Evolutionary conservation across 2,888 invertebrate species (phyloP), one percentile per base, ranked within the genome.

Genomic region (Allolobophora icterica): DNA sequence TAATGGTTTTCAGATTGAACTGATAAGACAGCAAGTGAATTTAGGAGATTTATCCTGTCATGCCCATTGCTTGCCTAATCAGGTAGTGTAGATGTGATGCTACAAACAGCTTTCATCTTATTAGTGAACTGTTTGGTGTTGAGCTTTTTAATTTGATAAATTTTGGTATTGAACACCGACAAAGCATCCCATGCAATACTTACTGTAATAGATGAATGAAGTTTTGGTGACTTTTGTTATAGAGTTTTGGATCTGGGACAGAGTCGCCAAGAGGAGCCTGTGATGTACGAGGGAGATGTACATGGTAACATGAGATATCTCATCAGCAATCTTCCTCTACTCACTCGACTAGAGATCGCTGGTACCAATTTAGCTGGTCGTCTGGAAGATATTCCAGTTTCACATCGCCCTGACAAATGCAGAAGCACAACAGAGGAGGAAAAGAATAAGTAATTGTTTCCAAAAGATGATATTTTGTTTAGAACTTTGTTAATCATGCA

Each of bases 311-410:
- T 99, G 84, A 96, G 96, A 38, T 96, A 96, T 93, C 96, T 99
- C 83, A 97, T 98, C 24, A 96, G 96, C 90, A 97, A 96, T 94
- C 96, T 99, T 93, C 97, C 97, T 0, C 95, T 96, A 90, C 96
- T 99, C 92, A 96, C 96, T 87, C 97, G 97, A 40, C 96, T 99
- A 93, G 99, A 99, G 95, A 98, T 99, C 94, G 98, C 99, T 8
- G 98, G 98, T 30, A 99, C 99, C 34, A 99, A 99, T 96, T 96
- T 99, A 93, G 98, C 98, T 84, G 98, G 98, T 30, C 87, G 38
- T 34, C 97, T 93, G 89, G 92, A 93, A 45, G 90, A 92, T 2
- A 92, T 93, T 58, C 33, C 45, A 24, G 84, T 90, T 34, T 91
- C 92, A 17, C 91, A 91, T 87, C 84, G 90, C 40, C 92, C 91